Conservation (phyloP, 2,888 invertebrate species). For the Mythimna pallens region DNA sequence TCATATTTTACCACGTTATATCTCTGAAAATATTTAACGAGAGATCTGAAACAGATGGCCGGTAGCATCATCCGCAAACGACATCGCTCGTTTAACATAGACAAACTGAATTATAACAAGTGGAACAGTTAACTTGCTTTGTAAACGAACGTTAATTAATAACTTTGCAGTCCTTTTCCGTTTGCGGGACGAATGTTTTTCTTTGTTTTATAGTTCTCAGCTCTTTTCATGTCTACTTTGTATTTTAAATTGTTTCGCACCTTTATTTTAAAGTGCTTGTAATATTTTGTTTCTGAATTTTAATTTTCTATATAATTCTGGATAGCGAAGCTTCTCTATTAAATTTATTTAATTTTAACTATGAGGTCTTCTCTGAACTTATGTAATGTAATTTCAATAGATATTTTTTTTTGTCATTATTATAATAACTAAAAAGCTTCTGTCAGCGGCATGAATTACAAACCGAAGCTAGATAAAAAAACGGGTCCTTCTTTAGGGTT, state of each 20-base stretch:
- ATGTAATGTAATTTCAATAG: not conserved
- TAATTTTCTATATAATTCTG: not conserved
- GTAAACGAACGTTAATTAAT: constrained; percentile 65
- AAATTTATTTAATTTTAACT: not conserved
- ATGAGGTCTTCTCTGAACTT: not conserved
- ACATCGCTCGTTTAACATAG: constrained; percentile 50
- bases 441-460: too few species aligned
- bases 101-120: constrained; percentile 52
- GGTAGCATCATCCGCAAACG: constrained; percentile 34
- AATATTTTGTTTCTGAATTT: constrained; percentile 1
- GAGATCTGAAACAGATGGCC: constrained; percentile 41
- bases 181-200: constrained; percentile 46
- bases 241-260: constrained; percentile 48
- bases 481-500: too few species aligned
- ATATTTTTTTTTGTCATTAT: not conserved
- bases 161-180: constrained; percentile 58
- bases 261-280: constrained; percentile 17
- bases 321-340: not conserved
- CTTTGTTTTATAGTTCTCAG: constrained; percentile 54
- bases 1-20: constrained; percentile 55
- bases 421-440: too few species aligned
- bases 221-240: constrained; percentile 48
- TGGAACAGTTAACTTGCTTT: constrained; percentile 58
- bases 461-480: too few species aligned
- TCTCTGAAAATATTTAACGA: constrained; percentile 46